Evolutionary conservation across 1,140 invertebrate genomes (phyloP), one percentile per base, ranked within the genome.

Genomic region (Gonioctena quinquepunctata): DNA sequence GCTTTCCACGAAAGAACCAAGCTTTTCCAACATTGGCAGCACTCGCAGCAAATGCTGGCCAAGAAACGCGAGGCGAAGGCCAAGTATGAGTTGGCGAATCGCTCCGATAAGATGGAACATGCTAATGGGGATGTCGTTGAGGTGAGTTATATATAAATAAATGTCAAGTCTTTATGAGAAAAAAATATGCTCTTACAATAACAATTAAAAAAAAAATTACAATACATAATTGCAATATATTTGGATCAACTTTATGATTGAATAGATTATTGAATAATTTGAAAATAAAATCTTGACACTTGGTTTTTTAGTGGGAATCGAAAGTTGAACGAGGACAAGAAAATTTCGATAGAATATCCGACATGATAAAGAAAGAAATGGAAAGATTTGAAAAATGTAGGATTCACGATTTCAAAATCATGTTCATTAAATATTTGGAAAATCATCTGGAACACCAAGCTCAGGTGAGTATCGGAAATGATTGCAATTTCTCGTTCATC

Each of bases 1-100:
- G 95, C 97, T n/a, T 98, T 99, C 79, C 95, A 98, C 81, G 97
- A 99, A 84, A 88, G 98, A 77, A 96, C 99, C 0, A 99, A 99
- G 87, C 91, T 94, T 0, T 99, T 97, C 84, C 97, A 99, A 85
- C 94, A 93, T 76, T 99, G 97, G 95, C 96, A 99, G 83, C 95
- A 97, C 81, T 94, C 96, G 50, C 95, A 98, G 85, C 91, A 95
- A 84, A 96, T 93, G 83, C 83, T 99, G 23, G 96, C 92, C 13
- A 97, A 97, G 81, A 96, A 99, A 80, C 88, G 97, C 54, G 97
- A 99, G 83, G 90, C 91, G 69, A 99, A 98, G 83, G 93, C 93
- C 1, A 95, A 96, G 80, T 86, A 96, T 1, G 97, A 99, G 81
- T 84, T 98, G 26, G 89, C 93, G 2, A 93, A 93, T 71, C 68